These are phyloP conservation scores for Tinea semifulvella DNA, from an alignment of 2,888 invertebrate genomes.

Conservation along the genomic window DNA sequence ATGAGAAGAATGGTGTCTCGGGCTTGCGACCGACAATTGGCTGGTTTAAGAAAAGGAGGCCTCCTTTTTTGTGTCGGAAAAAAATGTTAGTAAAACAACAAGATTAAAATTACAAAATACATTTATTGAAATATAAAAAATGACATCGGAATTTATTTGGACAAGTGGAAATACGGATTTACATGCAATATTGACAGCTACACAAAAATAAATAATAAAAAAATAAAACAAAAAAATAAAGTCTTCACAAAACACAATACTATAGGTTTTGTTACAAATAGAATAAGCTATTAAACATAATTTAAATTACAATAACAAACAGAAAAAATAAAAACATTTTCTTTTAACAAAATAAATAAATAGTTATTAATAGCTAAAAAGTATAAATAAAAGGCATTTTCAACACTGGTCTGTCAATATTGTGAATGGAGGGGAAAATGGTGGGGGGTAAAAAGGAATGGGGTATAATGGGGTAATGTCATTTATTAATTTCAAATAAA, in stretches of 20 bases:
- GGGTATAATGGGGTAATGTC: conserved; percentile 35
- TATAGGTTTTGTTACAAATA: conserved; percentile 40
- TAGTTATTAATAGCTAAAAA: conserved; percentile 49
- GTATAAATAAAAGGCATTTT: conserved; percentile 42
- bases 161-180: conserved; percentile 36
- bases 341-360: conserved; percentile 59
- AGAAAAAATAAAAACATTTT: conserved; percentile 53
- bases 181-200: conserved; percentile 63
- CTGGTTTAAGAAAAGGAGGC: too few species aligned
- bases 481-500: conserved; percentile 59
- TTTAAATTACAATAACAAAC: conserved; percentile 43
- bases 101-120: conserved; percentile 43
- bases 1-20: too few species aligned
- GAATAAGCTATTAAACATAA: conserved; percentile 56
- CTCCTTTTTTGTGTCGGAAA: too few species aligned
- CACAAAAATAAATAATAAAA: conserved; percentile 48
- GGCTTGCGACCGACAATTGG: too few species aligned
- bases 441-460: conserved; percentile 23
- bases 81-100: conserved; percentile 29
- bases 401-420: conserved; percentile 69
- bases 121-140: conserved; percentile 66
- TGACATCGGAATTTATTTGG: conserved; percentile 54
- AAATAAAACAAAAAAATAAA: conserved; percentile 33
- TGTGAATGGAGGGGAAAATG: conserved; percentile 35
- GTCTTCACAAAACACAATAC: conserved; percentile 42